Conservation (phyloP, 2,113 vertebrate species). For the Campylomormyrus tamandua region DNA sequence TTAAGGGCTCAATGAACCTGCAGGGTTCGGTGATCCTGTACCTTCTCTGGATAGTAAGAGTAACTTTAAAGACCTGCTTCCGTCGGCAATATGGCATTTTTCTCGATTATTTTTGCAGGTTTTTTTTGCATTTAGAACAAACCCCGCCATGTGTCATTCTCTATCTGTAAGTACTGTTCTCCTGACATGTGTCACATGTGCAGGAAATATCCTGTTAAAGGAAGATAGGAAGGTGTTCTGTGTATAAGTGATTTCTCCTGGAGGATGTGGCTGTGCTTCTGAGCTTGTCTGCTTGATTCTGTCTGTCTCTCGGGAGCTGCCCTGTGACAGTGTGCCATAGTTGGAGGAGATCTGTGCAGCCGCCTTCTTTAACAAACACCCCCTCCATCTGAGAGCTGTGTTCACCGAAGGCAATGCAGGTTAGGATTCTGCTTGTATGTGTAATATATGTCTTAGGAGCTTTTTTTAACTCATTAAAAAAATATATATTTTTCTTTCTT, state of each 20-base stretch:
- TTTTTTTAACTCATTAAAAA: neutral
- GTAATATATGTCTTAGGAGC: neutral
- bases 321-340: conserved; percentile 24
- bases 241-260: conserved; percentile 7
- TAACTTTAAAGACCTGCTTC: neutral
- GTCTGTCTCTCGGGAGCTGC: neutral
- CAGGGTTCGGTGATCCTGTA: neutral
- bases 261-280: neutral
- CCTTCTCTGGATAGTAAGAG: neutral
- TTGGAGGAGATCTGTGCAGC: conserved; percentile 54
- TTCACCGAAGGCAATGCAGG: neutral
- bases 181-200: neutral
- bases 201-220: conserved; percentile 13
- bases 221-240: neutral
- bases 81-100: neutral
- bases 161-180: neutral
- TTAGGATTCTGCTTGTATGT: conserved; percentile 17
- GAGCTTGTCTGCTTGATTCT: neutral
- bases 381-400: conserved; percentile 4
- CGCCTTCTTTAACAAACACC: conserved; percentile 63
- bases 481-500: no score
- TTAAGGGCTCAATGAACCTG: neutral
- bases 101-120: neutral
- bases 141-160: neutral
- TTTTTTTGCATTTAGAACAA: neutral